Percentiles rank a stretch among this genome's conserved stretches.
Conservation (phyloP, 2,888 invertebrate species). For the Teleiodes luculella region DNA sequence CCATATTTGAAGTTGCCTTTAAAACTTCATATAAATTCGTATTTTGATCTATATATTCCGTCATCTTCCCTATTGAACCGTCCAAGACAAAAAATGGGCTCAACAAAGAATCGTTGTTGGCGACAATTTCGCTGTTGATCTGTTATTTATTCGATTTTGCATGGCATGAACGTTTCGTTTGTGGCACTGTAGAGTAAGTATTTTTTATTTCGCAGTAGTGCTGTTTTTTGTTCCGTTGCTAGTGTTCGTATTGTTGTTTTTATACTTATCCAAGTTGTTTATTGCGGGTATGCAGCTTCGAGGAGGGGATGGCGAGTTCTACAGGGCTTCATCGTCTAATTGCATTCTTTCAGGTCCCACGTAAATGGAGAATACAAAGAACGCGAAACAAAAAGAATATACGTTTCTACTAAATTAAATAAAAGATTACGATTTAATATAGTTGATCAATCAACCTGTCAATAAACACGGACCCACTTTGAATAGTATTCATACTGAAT, state of each 20-base stretch:
- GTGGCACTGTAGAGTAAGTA: constrained; percentile 35
- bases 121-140: constrained; percentile 34
- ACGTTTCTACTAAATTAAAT: neutral
- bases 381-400: neutral
- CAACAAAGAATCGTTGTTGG: constrained; percentile 51
- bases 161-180: constrained; percentile 69
- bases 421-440: neutral
- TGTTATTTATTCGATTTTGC: constrained; percentile 45
- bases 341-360: constrained; percentile 7
- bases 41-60: neutral
- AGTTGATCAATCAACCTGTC: constrained; percentile 1
- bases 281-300: constrained; percentile 41
- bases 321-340: constrained; percentile 15
- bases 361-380: neutral
- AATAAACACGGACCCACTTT: too few species aligned
- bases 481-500: constrained; percentile 17
- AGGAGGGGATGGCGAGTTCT: constrained; percentile 31
- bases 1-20: too few species aligned
- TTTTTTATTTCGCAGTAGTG: constrained; percentile 48
- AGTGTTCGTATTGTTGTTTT: constrained; percentile 49
- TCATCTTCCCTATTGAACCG: neutral
- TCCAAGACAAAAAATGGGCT: constrained; percentile 26
- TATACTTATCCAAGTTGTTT: constrained; percentile 40
- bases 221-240: constrained; percentile 47
- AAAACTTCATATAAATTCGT: neutral